A percentile compares a stretch with the other conserved stretches of the same genome.
Evolutionary conservation across 2,797 vertebrate species (phyloP).

Genomic region (Phalloptychus januarius): DNA sequence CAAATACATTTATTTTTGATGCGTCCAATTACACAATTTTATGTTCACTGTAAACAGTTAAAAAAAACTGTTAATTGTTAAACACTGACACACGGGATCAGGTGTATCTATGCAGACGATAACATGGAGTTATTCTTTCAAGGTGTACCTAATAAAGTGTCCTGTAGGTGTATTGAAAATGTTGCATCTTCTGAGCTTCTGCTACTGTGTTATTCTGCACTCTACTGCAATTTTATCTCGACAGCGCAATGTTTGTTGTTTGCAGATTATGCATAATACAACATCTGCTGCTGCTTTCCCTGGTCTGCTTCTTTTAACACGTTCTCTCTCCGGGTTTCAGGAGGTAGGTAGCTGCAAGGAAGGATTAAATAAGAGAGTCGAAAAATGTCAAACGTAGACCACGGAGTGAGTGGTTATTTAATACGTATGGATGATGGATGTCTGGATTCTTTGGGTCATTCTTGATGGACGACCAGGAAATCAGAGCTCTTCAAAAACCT

Average conservation of each 20-base stretch:
- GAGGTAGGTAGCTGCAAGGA: constrained; percentile 1
- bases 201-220: background rate
- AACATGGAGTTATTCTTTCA: background rate
- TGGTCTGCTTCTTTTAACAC: background rate
- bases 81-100: too few species aligned
- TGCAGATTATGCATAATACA: background rate
- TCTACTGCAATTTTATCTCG: background rate
- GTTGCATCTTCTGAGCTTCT: background rate
- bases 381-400: constrained; percentile 19
- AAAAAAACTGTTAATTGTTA: too few species aligned
- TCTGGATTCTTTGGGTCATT: constrained; percentile 13
- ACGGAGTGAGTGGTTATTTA: constrained; percentile 16
- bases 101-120: too few species aligned
- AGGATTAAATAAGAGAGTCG: constrained; percentile 3
- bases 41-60: too few species aligned
- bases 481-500: constrained; percentile 14
- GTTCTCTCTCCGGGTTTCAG: background rate
- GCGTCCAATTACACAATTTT: too few species aligned
- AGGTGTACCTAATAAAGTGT: background rate
- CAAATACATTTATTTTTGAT: too few species aligned
- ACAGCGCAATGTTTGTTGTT: background rate
- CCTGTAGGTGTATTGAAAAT: background rate
- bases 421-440: constrained; percentile 15
- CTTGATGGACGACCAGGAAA: constrained; percentile 14
- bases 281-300: background rate